phyloP scores from a whole-genome alignment of 2,888 invertebrate genomes.

The Lapara coniferarum region DNA sequence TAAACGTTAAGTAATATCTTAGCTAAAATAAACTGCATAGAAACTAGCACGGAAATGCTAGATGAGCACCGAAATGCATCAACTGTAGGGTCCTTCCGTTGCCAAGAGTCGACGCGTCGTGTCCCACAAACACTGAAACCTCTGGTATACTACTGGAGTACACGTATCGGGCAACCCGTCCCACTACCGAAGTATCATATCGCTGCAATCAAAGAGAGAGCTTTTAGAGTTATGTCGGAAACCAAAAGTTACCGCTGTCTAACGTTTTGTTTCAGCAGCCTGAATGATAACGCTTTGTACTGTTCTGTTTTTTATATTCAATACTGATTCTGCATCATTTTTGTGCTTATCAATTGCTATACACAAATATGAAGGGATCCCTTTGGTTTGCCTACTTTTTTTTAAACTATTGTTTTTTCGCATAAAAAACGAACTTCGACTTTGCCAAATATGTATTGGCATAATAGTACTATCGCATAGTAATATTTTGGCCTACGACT shows the following conservation, averaged over 20 bases:
- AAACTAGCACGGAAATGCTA: constrained; percentile 40
- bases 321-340: not conserved
- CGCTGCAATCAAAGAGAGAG: constrained; percentile 71
- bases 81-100: constrained; percentile 55
- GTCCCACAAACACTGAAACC: constrained; percentile 48
- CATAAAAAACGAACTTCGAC: too few species aligned
- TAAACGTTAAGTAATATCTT: constrained; percentile 33
- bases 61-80: constrained; percentile 64
- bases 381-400: too few species aligned
- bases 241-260: constrained; percentile 54
- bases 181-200: constrained; percentile 46
- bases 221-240: constrained; percentile 54
- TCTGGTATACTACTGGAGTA: constrained; percentile 30
- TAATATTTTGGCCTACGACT: too few species aligned
- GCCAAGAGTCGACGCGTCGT: constrained; percentile 50
- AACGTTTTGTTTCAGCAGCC: constrained; percentile 35
- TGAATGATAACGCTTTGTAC: constrained; percentile 30
- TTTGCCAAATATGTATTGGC: too few species aligned
- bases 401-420: too few species aligned
- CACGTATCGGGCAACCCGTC: constrained; percentile 26
- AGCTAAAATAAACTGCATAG: constrained; percentile 41
- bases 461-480: too few species aligned
- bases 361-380: too few species aligned
- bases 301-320: constrained; percentile 3
- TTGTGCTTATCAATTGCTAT: too few species aligned